Percentiles rank a stretch among this genome's conserved stretches.
Evolutionary conservation across 2,113 vertebrate genomes (phyloP).

Genomic region (Saccopteryx bilineata): DNA sequence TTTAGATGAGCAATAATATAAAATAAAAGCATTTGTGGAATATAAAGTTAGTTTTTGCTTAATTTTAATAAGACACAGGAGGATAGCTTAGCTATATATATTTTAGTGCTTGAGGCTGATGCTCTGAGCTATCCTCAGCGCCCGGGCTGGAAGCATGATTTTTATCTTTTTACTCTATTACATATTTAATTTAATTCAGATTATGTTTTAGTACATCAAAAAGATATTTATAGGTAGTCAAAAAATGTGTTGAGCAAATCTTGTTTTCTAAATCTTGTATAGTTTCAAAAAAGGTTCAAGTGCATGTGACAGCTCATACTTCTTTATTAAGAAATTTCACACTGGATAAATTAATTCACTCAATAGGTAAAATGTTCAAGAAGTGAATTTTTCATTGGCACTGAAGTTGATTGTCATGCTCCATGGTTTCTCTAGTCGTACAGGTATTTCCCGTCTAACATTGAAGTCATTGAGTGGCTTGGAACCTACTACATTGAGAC

Average conservation of each 20-base stretch:
- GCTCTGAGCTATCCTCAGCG: too few relatives aligned
- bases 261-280: slow-evolving; percentile 80
- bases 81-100: too few relatives aligned
- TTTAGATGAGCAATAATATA: slow-evolving; percentile 33
- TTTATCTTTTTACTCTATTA: slow-evolving; percentile 48
- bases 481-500: slow-evolving; percentile 97
- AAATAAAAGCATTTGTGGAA: slow-evolving; percentile 57
- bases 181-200: slow-evolving; percentile 49
- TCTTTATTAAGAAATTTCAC: slow-evolving; percentile 77
- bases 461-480: slow-evolving; percentile 98
- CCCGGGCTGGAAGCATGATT: neutral
- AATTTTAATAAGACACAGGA: slow-evolving; percentile 40
- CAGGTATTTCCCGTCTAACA: slow-evolving; percentile 97
- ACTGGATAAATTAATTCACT: slow-evolving; percentile 80
- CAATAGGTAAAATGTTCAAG: slow-evolving; percentile 80
- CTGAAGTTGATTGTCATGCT: slow-evolving; percentile 79
- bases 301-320: slow-evolving; percentile 8
- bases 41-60: slow-evolving; percentile 39
- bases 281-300: slow-evolving; percentile 79
- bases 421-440: slow-evolving; percentile 91
- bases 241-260: slow-evolving; percentile 76
- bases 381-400: slow-evolving; percentile 76
- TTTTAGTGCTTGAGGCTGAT: too few relatives aligned
- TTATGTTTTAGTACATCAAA: slow-evolving; percentile 40
- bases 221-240: slow-evolving; percentile 64